phyloP scores from a whole-genome alignment of 2,113 vertebrate species.

The Hypanus sabinus region DNA sequence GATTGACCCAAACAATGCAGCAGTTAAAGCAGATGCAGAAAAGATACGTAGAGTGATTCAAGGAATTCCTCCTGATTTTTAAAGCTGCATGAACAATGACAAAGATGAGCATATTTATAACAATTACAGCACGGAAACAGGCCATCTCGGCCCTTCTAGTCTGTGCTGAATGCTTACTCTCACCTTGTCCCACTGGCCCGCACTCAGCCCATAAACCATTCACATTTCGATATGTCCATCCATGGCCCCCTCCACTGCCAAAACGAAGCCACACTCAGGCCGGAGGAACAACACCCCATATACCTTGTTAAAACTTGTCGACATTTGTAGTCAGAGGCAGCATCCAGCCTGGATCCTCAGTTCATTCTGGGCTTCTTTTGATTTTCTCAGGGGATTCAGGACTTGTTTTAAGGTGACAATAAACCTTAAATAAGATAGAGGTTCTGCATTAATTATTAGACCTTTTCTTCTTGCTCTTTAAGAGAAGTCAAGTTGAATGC shows the following conservation, averaged over 20 bases:
- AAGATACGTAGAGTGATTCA: slow-evolving; percentile 73
- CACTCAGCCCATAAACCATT: too few relatives aligned
- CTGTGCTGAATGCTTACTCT: too few relatives aligned
- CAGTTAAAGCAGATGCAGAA: slow-evolving; percentile 67
- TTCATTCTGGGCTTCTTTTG: not conserved
- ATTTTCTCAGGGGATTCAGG: not conserved
- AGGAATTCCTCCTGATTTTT: slow-evolving; percentile 48
- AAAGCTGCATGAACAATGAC: slow-evolving; percentile 24
- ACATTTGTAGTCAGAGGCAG: not conserved
- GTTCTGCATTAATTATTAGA: not conserved
- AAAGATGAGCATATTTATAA: not conserved
- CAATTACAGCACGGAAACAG: too few relatives aligned
- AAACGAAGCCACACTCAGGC: too few relatives aligned
- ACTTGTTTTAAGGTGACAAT: not conserved
- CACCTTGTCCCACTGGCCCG: too few relatives aligned
- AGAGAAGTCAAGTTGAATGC: not conserved
- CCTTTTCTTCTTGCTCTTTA: not conserved
- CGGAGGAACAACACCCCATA: too few relatives aligned
- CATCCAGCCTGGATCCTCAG: not conserved
- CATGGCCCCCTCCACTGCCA: too few relatives aligned
- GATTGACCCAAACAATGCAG: slow-evolving; percentile 67
- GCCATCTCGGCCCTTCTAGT: too few relatives aligned
- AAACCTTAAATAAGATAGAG: not conserved
- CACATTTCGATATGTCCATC: too few relatives aligned
- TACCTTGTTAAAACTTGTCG: not conserved